A percentile compares a stretch with the other conserved stretches of the same genome.
Conservation (phyloP, 2,113 vertebrate genomes). For the Carassius carassius region DNA sequence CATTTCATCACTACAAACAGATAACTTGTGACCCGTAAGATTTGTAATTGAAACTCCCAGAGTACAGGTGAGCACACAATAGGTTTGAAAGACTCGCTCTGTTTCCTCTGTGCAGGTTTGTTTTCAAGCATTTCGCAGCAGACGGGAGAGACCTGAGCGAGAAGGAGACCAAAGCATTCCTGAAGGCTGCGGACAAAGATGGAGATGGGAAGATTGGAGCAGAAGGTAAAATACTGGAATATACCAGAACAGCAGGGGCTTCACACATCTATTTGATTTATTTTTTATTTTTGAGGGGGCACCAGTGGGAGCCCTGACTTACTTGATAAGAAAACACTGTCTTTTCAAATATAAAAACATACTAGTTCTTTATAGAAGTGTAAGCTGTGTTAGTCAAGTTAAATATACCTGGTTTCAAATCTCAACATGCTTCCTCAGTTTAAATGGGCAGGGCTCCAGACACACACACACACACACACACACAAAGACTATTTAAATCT, state of each 20-base stretch:
- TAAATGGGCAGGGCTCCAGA: background rate
- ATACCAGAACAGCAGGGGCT: background rate
- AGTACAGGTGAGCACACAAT: background rate
- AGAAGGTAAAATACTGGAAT: constrained; percentile 79
- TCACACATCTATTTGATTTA: background rate
- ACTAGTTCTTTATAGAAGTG: background rate
- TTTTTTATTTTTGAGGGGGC: background rate
- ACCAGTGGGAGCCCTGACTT: background rate
- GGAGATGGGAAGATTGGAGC: constrained; percentile 94
- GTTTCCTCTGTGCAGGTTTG: constrained; percentile 71
- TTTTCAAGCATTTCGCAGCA: constrained; percentile 86
- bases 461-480: too few species aligned
- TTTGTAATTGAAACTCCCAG: constrained; percentile 3
- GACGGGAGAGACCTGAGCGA: constrained; percentile 86
- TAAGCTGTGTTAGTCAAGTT: background rate
- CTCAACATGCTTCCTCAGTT: background rate
- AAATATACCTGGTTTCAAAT: background rate
- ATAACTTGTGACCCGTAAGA: background rate
- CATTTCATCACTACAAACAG: background rate
- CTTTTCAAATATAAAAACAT: background rate
- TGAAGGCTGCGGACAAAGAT: constrained; percentile 92
- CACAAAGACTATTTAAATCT: too few species aligned
- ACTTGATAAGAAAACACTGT: background rate
- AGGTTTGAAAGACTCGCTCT: constrained; percentile 6
- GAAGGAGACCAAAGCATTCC: constrained; percentile 88